Evolutionary conservation across 2,113 vertebrate species (phyloP), one percentile per base, ranked within the genome.

Genomic region (Prietella phreatophila): DNA sequence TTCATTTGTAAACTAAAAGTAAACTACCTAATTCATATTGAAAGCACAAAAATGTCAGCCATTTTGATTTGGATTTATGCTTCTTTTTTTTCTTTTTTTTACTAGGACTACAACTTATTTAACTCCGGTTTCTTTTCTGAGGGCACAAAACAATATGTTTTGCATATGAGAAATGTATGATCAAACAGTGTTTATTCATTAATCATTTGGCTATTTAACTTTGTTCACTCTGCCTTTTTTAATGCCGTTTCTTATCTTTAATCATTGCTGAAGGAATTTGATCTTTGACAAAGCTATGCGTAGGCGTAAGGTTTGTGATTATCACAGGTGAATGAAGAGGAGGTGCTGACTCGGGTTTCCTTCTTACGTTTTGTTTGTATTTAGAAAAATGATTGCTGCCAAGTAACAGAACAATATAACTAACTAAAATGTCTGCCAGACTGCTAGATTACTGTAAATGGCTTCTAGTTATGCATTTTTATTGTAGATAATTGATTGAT

Each of bases 1-100:
- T 65, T 88, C 78, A 89, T 82, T 71, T 85, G 47, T 39, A 87
- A 87, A 85, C 42, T 65, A 82, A 89, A 90, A 63, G 78, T 78
- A 69, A 73, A 60, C 30, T 13, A n/a, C 17, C 6, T 5, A 33
- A 81, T 33, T 33, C 75, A 36, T 33, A 39, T 1, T 82, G 9
- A 82, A 39, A 39, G 53, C 47, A 55, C 17, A 13, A 7, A 53
- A 30, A 36, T 8, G 3, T 3, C 2, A 33, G 1, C 5, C 15
- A 13, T 33, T 81, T 22, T 81, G 27, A 79, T 30, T 80, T 55
- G 13, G 1, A 55, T 27, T 36, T 39, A 20, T 47, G 5, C 3
- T 53, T 27, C 42, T 42, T 42, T 42, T 42, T 42, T 42, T 42
- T 42, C 5, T 42, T 42, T 58, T 42, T 27, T 76, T 58, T 58